Evolutionary conservation across 1,140 invertebrate genomes (phyloP).

Genomic region (Drosophila willistoni): DNA sequence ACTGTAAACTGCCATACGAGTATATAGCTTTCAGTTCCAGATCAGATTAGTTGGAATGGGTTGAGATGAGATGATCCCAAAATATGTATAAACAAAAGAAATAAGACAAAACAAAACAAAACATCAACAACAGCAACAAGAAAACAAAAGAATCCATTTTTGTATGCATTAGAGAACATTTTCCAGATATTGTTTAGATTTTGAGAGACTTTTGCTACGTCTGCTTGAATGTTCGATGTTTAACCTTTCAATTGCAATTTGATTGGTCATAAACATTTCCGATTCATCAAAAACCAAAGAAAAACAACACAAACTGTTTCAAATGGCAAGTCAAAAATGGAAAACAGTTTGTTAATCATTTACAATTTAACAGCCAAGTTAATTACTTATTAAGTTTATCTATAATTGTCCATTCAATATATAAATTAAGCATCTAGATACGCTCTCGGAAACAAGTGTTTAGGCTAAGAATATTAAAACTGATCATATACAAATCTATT

Average conservation of each 20-base stretch:
- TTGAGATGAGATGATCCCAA: constrained; percentile 5
- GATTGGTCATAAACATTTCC: constrained; percentile 7
- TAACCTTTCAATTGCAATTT: constrained; percentile 32
- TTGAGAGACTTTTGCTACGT: constrained; percentile 13
- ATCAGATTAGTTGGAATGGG: constrained; percentile 1
- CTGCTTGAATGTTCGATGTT: constrained; percentile 23
- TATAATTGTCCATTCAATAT: too few relatives aligned
- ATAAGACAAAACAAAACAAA: constrained; percentile 50
- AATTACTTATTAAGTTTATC: too few relatives aligned
- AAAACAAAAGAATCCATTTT: background rate
- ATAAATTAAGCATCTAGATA: too few relatives aligned
- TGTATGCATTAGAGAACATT: constrained; percentile 63
- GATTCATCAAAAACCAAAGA: background rate
- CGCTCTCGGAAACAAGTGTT: too few relatives aligned
- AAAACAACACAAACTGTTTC: background rate
- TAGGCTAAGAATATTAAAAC: too few relatives aligned
- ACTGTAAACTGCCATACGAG: constrained; percentile 22
- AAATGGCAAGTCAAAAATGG: constrained; percentile 2
- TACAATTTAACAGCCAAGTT: background rate
- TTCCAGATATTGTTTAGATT: constrained; percentile 77
- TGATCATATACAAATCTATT: too few relatives aligned
- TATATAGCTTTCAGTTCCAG: constrained; percentile 5
- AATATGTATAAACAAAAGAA: constrained; percentile 40
- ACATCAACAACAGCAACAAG: constrained; percentile 30
- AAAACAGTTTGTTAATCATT: background rate